Evolutionary conservation across 2,113 vertebrate species (phyloP).

Genomic region (Condylura cristata): DNA sequence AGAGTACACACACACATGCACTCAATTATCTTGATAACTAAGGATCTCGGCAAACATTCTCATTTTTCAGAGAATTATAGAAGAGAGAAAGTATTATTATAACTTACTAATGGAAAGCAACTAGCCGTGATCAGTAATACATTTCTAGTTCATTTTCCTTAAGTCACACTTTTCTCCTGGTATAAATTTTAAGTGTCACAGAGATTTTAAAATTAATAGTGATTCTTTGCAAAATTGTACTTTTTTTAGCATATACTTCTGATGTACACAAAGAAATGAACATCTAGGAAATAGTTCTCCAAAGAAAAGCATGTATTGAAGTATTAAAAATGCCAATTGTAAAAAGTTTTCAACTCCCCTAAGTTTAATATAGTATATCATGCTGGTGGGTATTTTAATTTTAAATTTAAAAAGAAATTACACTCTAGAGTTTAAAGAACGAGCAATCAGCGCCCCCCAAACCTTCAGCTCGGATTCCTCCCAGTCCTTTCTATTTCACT

Average conservation of each 20-base stretch:
- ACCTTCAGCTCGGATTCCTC: neutral
- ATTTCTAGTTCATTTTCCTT: neutral
- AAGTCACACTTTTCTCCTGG: neutral
- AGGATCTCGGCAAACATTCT: neutral
- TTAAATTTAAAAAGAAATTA: slow-evolving; percentile 33
- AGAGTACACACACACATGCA: neutral
- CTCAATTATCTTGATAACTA: neutral
- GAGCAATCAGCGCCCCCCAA: neutral
- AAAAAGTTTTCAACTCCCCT: neutral
- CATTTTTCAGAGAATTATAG: slow-evolving; percentile 53
- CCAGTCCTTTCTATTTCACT: neutral
- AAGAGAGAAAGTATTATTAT: slow-evolving; percentile 28
- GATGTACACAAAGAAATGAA: slow-evolving; percentile 37
- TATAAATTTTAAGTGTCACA: slow-evolving; percentile 31
- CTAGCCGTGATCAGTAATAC: neutral
- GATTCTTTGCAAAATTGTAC: neutral
- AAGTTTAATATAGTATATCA: neutral
- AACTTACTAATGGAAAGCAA: slow-evolving; percentile 47
- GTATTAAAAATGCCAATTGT: slow-evolving; percentile 37
- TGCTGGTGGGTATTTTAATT: neutral
- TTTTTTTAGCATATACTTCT: neutral
- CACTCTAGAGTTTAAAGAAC: slow-evolving; percentile 26
- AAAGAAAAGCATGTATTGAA: slow-evolving; percentile 29
- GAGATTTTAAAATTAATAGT: slow-evolving; percentile 22
- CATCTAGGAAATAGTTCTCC: slow-evolving; percentile 32